Evolutionary conservation across 2,797 vertebrate species (phyloP), one percentile per base, ranked within the genome.

Genomic region (Falco berigora): DNA sequence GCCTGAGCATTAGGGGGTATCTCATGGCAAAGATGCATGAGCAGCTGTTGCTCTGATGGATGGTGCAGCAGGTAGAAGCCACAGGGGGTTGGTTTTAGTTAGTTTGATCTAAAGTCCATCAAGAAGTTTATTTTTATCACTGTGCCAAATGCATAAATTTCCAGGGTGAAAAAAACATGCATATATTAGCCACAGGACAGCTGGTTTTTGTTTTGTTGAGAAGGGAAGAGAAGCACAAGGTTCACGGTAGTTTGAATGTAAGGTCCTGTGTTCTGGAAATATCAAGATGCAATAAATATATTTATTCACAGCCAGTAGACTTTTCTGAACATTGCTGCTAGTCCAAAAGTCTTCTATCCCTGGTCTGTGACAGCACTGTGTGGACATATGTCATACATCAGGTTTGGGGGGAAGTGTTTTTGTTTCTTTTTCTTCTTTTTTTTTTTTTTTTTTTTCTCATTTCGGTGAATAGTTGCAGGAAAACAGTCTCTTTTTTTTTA

Each of bases 1-100:
- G 38, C 23, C 52, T 66, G 80, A 74, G 34, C 16, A 10, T 27
- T 56, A 34, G n/a, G 38, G 38, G 56, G 8, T 64, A 10, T 69
- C 52, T 36, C 0, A 0, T 36, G 53, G 67, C 5, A 4, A 50
- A 56, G 58, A 12, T 18, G 12, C 17, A 3, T 8, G 38, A 58
- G 38, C 46, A 76, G 42, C 28, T 9, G 21, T 49, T 86, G 8
- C 7, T 64, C n/a, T 64, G 40, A 27, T 36, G 11, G 40, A 30
- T 64, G 10, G 21, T 7, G 11, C n/a, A 74, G 61, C 32, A 44
- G 38, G n/a, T 58, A 20, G 36, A 34, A 59, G 63, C 34, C 27
- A 6, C 0, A 0, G 69, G 23, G 42, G 15, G 13, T 28, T 6
- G 0, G 40, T 58, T 93, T 85, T 62, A 59, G 12, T 68, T 49